Base-by-base conservation (phyloP, 2,888 invertebrate genomes). In the Drosophila paranaensis region DNA sequence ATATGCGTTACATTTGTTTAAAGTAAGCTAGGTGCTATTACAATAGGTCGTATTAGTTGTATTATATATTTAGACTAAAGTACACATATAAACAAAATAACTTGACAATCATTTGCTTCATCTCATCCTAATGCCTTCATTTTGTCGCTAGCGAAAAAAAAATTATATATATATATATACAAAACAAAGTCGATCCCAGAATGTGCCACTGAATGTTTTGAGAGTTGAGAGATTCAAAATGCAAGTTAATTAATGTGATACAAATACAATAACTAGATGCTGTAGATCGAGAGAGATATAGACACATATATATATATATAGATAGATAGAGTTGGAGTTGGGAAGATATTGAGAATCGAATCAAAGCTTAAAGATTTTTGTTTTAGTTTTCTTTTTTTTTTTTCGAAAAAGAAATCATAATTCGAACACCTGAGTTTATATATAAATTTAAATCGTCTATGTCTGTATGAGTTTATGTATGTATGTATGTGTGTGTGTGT, bases 21-120 rank as follows among this genome's bases (percentile, higher is more conserved):
- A 85, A 88, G 82, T 83, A 87, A 81, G 82, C 88, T 89, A 89
- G 50, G 64, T 76, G 73, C 88, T 89, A 87, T 61, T 72, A 77
- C 54, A 79, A 60, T 75, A 70, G 68, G 75, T 67, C 61, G 20
- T 8, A 27, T 63, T 83, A 14, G 6, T 11, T 72, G 39, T 67
- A 56, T 35, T 48, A n/a, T 30, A 89, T 87, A 20, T 20, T 87
- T 84, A 84, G 69, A 53, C 88, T 89, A 89, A 64, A 64, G 30
- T 48, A 68, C 60, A 54, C 60, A 54, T 81, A 55, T 81, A 87
- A 89, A 89, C 85, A 78, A 64, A 76, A 64, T 68, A 77, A 74
- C 45, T 73, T 61, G 60, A 74, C 57, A 65, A 66, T 54, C 61
- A 69, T 40, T 48, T 50, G 39, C 61, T 64, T 60, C 50, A 16